Evolutionary conservation across 2,113 vertebrate genomes (phyloP).

Genomic region (Actinemys pallida): DNA sequence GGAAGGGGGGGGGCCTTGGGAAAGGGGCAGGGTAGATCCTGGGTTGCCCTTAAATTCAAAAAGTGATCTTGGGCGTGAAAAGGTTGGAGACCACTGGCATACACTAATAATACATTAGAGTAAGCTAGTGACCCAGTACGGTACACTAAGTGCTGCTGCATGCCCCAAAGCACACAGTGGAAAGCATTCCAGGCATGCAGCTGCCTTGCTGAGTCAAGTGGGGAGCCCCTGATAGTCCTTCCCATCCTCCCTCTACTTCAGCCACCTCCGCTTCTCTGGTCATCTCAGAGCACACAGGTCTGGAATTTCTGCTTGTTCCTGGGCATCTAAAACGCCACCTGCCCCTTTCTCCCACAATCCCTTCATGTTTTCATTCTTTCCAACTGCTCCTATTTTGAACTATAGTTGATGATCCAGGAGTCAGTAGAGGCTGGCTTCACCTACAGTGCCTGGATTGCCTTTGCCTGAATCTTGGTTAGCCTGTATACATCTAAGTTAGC

Average conservation of each 20-base stretch:
- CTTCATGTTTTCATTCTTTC: slow-evolving; percentile 2
- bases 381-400: slow-evolving; percentile 26
- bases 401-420: neutral
- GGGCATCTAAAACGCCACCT: neutral
- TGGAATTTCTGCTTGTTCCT: slow-evolving; percentile 4
- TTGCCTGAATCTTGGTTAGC: neutral
- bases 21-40: too few relatives aligned
- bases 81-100: too few relatives aligned
- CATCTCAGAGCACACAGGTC: neutral
- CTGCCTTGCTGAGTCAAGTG: neutral
- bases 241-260: neutral
- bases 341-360: neutral
- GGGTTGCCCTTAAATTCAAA: too few relatives aligned
- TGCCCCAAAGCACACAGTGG: neutral
- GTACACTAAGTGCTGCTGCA: neutral
- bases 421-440: neutral
- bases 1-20: too few relatives aligned
- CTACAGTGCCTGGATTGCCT: neutral
- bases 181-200: neutral
- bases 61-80: too few relatives aligned
- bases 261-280: neutral
- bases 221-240: neutral
- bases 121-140: neutral
- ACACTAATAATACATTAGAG: neutral
- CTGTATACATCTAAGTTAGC: neutral